Evolutionary conservation across 2,113 vertebrate species (phyloP).

Genomic region (Sinosuthora webbiana): DNA sequence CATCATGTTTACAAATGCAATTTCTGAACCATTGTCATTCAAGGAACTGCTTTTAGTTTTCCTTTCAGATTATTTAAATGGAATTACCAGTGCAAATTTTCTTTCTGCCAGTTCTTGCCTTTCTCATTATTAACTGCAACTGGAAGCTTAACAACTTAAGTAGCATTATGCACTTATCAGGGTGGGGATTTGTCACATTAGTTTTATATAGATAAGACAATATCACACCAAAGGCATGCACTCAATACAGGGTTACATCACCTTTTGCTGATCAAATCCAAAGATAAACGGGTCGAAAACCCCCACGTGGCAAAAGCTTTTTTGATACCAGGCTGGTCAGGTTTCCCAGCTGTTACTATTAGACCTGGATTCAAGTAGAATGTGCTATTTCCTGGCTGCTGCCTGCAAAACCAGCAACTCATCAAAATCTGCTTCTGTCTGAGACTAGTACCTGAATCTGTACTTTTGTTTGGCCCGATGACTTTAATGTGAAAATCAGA

Average conservation of each 20-base stretch:
- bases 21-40: background rate
- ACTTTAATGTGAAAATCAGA: background rate
- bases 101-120: background rate
- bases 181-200: background rate
- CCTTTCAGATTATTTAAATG: background rate
- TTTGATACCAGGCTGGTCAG: background rate
- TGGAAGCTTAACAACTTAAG: background rate
- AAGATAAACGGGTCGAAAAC: background rate
- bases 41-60: background rate
- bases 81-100: background rate
- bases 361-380: background rate
- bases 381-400: background rate
- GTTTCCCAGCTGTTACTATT: background rate
- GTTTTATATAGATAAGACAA: background rate
- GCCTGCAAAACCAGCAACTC: background rate
- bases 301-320: fast-evolving
- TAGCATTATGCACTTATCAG: background rate
- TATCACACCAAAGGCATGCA: background rate
- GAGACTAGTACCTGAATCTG: background rate
- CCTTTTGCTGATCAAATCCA: background rate
- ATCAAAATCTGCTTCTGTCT: background rate
- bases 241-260: background rate
- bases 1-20: background rate
- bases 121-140: background rate
- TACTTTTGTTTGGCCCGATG: background rate